Conservation (phyloP, 1,140 invertebrate genomes). For the Drosophila aff. region DNA sequence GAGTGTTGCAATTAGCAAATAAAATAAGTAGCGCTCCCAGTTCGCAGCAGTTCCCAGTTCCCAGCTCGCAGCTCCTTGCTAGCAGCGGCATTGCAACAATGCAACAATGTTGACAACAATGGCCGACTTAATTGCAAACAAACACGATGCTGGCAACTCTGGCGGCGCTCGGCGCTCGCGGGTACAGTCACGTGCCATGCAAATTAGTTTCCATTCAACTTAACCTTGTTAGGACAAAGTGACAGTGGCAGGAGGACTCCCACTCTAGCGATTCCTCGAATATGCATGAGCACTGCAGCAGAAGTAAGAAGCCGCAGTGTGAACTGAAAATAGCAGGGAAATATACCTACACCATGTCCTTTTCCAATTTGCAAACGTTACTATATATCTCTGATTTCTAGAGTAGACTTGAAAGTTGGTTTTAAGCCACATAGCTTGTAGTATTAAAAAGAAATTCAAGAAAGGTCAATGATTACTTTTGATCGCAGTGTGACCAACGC, state of each 20-base stretch:
- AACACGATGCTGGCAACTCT: constrained; percentile 60
- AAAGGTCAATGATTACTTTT: too few species aligned
- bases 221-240: constrained; percentile 71
- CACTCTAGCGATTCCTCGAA: constrained; percentile 1
- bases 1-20: constrained; percentile 83
- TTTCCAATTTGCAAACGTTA: neutral
- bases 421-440: too few species aligned
- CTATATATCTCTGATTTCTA: neutral
- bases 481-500: neutral
- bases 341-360: neutral
- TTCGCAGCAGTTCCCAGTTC: constrained; percentile 8
- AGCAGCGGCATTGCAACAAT: constrained; percentile 26
- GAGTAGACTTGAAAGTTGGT: neutral
- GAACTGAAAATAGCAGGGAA: neutral
- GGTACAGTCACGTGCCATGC: constrained; percentile 77
- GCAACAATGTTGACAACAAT: constrained; percentile 73
- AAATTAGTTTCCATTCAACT: constrained; percentile 75
- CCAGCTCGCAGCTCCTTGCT: neutral
- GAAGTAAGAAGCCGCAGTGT: neutral
- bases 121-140: constrained; percentile 81
- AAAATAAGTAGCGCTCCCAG: constrained; percentile 75
- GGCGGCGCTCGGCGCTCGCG: constrained; percentile 7
- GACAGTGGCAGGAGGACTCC: constrained; percentile 20
- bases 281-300: constrained; percentile 28
- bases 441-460: too few species aligned